These are phyloP conservation scores for Dendrolimus houi DNA, from an alignment of 2,888 invertebrate species.

Conservation along the genomic window DNA sequence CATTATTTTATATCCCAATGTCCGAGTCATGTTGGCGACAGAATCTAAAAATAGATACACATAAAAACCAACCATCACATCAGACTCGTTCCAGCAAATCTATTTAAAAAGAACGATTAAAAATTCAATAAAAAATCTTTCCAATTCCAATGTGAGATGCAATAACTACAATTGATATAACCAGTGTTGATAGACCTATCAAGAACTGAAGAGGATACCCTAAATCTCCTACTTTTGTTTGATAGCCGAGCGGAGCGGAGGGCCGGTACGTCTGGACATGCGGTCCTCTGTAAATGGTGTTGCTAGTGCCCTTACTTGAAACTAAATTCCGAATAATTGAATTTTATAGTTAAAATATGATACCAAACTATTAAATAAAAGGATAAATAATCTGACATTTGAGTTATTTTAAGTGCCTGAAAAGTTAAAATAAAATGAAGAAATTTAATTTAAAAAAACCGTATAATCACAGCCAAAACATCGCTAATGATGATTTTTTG, in stretches of 20 bases:
- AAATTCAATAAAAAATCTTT: conserved; percentile 27
- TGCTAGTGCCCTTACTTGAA: neutral
- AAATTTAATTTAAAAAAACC: no score
- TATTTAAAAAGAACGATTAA: conserved; percentile 15
- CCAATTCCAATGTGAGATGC: conserved; percentile 33
- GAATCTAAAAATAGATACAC: neutral
- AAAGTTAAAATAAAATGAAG: no score
- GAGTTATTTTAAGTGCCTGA: no score
- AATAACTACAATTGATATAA: conserved; percentile 41
- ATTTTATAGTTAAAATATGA: no score
- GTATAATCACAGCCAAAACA: no score
- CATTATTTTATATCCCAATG: no score
- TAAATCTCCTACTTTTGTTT: conserved; percentile 6
- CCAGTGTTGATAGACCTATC: conserved; percentile 30
- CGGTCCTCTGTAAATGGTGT: conserved; percentile 22
- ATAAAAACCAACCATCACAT: conserved; percentile 5
- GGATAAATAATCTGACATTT: no score
- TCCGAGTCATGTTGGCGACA: no score
- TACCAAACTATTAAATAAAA: no score
- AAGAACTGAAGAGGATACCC: conserved; percentile 13
- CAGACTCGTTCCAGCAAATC: conserved; percentile 3
- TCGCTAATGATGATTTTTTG: no score
- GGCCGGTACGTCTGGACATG: conserved; percentile 28
- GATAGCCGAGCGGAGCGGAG: conserved; percentile 12
- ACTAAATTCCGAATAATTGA: no score